phyloP scores from a whole-genome alignment of 1,140 invertebrate species.

The Ostrea denselamellosa region DNA sequence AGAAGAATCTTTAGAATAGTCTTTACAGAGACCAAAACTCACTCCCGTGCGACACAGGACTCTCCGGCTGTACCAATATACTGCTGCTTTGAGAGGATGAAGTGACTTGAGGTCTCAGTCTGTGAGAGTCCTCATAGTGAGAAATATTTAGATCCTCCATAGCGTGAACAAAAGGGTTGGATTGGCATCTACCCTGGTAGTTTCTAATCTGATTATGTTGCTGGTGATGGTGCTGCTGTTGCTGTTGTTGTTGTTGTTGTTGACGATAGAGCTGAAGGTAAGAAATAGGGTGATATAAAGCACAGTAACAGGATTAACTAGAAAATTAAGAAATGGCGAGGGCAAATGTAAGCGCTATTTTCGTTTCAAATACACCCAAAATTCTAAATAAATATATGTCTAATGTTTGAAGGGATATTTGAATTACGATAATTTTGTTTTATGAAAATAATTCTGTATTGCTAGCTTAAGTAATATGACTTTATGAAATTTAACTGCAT shows the following conservation, averaged over 20 bases:
- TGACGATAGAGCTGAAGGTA: neutral
- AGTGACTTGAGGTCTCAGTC: neutral
- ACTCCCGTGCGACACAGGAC: neutral
- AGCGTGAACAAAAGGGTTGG: neutral
- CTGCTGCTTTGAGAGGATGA: neutral
- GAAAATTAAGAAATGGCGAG: no score
- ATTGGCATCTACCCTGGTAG: neutral
- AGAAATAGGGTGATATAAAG: neutral
- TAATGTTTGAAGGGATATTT: no score
- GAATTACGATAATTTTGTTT: no score
- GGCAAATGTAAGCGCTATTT: no score
- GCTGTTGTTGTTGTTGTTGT: neutral
- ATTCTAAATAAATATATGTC: no score
- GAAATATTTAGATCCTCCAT: slow-evolving; percentile 1
- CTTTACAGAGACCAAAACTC: neutral
- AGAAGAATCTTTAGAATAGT: neutral
- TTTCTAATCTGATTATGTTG: neutral
- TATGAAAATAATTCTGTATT: no score
- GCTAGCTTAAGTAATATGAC: no score
- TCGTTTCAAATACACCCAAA: no score
- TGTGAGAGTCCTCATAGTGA: neutral
- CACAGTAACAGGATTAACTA: no score
- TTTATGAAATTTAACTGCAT: no score
- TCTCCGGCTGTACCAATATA: neutral
- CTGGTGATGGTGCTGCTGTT: neutral